Percentiles rank a stretch among this genome's conserved stretches.
phyloP scores from a whole-genome alignment of 2,888 invertebrate species.

The Schizotus pectinicornis region DNA sequence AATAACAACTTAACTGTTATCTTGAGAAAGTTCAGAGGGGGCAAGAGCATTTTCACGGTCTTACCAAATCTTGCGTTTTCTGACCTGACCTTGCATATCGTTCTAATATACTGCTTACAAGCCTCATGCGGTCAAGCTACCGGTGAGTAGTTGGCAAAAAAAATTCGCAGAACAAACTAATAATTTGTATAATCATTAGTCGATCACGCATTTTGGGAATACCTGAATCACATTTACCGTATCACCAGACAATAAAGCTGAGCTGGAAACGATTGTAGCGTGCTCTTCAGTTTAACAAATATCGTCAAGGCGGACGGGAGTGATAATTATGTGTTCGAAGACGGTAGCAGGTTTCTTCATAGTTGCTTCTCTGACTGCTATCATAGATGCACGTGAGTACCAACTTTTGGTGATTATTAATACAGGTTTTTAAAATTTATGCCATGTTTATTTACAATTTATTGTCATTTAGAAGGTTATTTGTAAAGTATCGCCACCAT shows the following conservation, averaged over 20 bases:
- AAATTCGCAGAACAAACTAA: too few relatives aligned
- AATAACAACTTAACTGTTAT: too few relatives aligned
- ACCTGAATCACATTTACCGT: constrained; percentile 19
- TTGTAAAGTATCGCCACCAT: neutral
- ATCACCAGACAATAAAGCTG: constrained; percentile 5
- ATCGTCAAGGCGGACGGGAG: constrained; percentile 29
- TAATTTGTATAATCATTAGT: too few relatives aligned
- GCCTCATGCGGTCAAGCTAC: too few relatives aligned
- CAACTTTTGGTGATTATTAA: neutral
- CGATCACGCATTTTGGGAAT: constrained; percentile 14
- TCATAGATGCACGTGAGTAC: constrained; percentile 13
- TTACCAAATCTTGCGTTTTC: too few relatives aligned
- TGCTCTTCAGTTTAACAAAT: constrained; percentile 22
- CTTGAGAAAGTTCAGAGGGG: too few relatives aligned
- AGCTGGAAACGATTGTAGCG: constrained; percentile 19
- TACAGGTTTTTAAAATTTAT: neutral
- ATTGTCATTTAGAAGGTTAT: neutral
- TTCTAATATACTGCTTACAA: too few relatives aligned
- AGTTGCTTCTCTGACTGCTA: neutral
- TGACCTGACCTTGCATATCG: too few relatives aligned
- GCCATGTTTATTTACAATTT: too few relatives aligned
- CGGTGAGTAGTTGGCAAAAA: neutral
- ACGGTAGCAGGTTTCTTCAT: too few relatives aligned
- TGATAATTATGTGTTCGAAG: constrained; percentile 8
- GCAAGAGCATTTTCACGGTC: too few relatives aligned